phyloP scores from a whole-genome alignment of 1,140 invertebrate species.

The Rhopalosiphum maidis region DNA sequence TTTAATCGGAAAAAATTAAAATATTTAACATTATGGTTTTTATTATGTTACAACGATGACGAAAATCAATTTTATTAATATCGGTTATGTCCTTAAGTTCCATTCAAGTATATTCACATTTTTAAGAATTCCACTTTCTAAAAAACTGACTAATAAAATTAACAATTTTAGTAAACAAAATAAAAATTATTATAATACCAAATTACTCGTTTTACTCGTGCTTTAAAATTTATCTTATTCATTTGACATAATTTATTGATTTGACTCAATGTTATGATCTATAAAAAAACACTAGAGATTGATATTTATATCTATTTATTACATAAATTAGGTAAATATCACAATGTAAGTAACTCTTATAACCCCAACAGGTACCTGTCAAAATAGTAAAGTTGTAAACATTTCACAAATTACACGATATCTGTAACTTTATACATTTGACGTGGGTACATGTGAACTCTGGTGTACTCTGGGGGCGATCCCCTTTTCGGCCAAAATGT shows the following conservation, averaged over 20 bases:
- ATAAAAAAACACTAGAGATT: neutral
- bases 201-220: neutral
- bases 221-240: neutral
- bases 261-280: neutral
- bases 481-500: neutral
- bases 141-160: neutral
- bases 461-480: neutral
- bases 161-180: neutral
- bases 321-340: neutral
- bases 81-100: neutral
- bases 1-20: neutral
- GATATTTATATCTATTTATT: neutral
- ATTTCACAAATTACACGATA: neutral
- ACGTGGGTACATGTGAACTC: constrained; percentile 10
- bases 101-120: neutral
- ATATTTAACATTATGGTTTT: neutral
- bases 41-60: neutral
- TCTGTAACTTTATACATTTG: neutral
- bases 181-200: neutral
- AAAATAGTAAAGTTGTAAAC: constrained; percentile 1
- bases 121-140: neutral
- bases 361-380: neutral
- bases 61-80: neutral
- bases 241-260: neutral
- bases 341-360: neutral